A percentile compares a stretch with the other conserved stretches of the same genome.
These are phyloP conservation scores for Podarcis siculus DNA, from an alignment of 2,797 vertebrate species.

Conservation along the genomic window DNA sequence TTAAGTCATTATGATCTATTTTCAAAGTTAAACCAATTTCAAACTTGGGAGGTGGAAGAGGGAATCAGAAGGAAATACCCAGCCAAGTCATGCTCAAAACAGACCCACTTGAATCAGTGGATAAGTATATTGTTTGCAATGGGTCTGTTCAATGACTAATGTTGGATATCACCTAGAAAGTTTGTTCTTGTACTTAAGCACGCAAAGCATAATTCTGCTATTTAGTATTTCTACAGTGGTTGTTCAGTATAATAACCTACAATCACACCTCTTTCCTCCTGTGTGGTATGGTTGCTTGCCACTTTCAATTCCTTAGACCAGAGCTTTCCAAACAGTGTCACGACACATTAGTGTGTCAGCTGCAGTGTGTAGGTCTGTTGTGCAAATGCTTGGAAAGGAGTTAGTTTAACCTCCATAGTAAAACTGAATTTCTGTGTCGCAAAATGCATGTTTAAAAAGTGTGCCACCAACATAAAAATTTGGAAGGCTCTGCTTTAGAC, in stretches of 20 bases:
- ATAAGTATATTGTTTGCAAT: too few relatives aligned
- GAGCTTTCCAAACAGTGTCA: too few relatives aligned
- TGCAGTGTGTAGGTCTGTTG: too few relatives aligned
- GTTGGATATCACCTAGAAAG: background rate
- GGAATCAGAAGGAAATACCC: too few relatives aligned
- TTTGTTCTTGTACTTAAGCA: background rate
- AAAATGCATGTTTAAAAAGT: too few relatives aligned
- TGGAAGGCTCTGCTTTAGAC: constrained; percentile 16
- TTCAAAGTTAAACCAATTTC: background rate
- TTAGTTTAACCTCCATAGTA: too few relatives aligned
- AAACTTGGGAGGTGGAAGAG: background rate
- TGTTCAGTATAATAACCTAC: constrained; percentile 27
- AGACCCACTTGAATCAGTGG: background rate
- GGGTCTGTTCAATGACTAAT: too few relatives aligned
- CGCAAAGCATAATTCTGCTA: background rate
- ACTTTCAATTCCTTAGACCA: constrained; percentile 65
- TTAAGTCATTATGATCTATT: background rate
- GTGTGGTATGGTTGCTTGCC: constrained; percentile 36
- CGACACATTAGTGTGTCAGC: too few relatives aligned
- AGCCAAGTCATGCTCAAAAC: too few relatives aligned
- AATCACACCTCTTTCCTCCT: constrained; percentile 2
- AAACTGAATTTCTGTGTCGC: too few relatives aligned
- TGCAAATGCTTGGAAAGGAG: too few relatives aligned
- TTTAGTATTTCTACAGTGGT: constrained; percentile 9
- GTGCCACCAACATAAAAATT: too few relatives aligned